Evolutionary conservation across 2,888 invertebrate genomes (phyloP).

Genomic region (Camponotus fellah): DNA sequence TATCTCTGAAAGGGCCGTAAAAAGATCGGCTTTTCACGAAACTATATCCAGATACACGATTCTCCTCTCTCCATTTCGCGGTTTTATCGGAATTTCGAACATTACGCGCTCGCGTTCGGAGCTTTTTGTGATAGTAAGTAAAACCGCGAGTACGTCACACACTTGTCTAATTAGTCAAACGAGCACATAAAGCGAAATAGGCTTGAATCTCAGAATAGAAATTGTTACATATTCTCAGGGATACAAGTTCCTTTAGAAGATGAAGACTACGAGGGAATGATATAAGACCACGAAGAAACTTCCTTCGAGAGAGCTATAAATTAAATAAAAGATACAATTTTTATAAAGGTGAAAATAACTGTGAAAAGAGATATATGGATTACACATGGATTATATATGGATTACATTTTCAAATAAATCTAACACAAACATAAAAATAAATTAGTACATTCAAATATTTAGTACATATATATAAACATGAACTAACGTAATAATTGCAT

Average conservation of each 20-base stretch:
- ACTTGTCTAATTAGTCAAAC: constrained; percentile 65
- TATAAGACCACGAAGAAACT: background rate
- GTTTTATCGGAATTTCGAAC: constrained; percentile 31
- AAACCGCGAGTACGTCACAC: constrained; percentile 31
- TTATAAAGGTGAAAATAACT: no score
- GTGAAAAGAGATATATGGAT: background rate
- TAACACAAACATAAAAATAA: no score
- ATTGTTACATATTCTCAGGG: background rate
- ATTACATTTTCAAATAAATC: no score
- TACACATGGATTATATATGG: no score
- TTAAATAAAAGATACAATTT: constrained; percentile 12
- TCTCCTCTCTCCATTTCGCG: constrained; percentile 12
- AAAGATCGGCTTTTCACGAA: background rate
- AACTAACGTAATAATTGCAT: background rate
- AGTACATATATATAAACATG: background rate
- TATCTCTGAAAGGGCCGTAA: background rate
- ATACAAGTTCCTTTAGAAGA: background rate
- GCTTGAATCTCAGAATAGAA: background rate
- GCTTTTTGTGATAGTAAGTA: constrained; percentile 53
- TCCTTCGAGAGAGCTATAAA: background rate
- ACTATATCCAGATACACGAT: constrained; percentile 13
- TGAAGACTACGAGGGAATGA: no score
- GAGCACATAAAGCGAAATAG: constrained; percentile 45
- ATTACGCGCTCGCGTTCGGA: background rate
- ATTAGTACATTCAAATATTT: no score